Evolutionary conservation across 2,797 vertebrate genomes (phyloP).

Genomic region (Pangasius macronema): DNA sequence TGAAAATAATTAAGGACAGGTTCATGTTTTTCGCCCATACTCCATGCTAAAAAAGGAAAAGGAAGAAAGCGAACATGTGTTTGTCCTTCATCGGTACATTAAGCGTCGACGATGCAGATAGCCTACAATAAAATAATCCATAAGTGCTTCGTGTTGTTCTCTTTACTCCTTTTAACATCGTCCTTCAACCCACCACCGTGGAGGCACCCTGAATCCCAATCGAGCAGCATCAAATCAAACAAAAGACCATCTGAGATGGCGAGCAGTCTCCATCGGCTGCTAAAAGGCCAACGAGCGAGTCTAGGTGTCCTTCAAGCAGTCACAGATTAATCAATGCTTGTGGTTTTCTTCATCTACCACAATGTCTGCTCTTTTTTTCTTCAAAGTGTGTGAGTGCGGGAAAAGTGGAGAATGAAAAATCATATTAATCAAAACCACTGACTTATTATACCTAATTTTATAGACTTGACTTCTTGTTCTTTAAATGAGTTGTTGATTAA

Average conservation of each 20-base stretch:
- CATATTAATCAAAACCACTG: slow-evolving; percentile 58
- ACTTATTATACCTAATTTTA: background rate
- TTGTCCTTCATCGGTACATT: background rate
- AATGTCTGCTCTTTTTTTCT: slow-evolving; percentile 53
- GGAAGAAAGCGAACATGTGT: background rate
- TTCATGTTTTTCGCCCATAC: background rate
- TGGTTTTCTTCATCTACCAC: slow-evolving; percentile 53
- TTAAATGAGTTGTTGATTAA: slow-evolving; percentile 57
- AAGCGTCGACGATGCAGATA: background rate
- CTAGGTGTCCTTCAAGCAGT: slow-evolving; percentile 63
- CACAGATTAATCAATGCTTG: slow-evolving; percentile 69
- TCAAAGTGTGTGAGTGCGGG: background rate
- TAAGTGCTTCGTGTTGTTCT: background rate
- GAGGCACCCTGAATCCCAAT: slow-evolving; percentile 65
- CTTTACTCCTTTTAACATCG: background rate
- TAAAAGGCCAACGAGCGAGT: slow-evolving; percentile 54
- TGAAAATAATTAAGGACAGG: background rate
- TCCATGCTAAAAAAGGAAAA: background rate
- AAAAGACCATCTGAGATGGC: slow-evolving; percentile 72
- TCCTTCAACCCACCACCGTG: slow-evolving; percentile 52
- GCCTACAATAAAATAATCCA: background rate
- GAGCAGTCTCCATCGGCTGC: slow-evolving; percentile 62
- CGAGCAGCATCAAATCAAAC: slow-evolving; percentile 65
- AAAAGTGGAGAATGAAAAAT: slow-evolving; percentile 1
- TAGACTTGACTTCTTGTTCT: slow-evolving; percentile 58